phyloP scores from a whole-genome alignment of 2,113 vertebrate genomes.

The Phyllostomus discolor region DNA sequence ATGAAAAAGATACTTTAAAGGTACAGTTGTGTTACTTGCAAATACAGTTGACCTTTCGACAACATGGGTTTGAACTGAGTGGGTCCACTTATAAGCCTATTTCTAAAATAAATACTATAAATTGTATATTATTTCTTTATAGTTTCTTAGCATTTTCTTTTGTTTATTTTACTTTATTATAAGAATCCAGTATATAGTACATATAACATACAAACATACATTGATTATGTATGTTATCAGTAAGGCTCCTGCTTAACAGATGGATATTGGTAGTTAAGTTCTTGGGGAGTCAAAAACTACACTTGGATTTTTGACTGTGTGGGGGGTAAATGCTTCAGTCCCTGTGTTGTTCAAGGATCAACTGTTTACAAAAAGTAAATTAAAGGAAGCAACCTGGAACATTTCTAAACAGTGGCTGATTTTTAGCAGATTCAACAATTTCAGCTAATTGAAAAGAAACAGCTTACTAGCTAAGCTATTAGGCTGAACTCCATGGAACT shows the following conservation, averaged over 20 bases:
- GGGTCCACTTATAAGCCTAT: neutral
- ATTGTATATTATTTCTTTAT: neutral
- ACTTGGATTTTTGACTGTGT: neutral
- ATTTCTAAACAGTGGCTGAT: neutral
- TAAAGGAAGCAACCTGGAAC: neutral
- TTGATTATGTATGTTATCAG: neutral
- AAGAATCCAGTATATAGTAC: neutral
- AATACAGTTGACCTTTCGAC: neutral
- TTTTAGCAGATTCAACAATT: conserved; percentile 21
- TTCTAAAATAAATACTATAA: neutral
- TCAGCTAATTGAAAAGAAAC: conserved; percentile 28
- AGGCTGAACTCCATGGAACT: neutral
- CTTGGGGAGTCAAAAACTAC: neutral
- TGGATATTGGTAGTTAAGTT: neutral
- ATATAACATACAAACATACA: neutral
- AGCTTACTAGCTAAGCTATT: neutral
- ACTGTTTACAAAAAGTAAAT: neutral
- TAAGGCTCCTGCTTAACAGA: neutral
- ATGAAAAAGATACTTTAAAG: neutral
- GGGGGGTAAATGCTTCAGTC: neutral
- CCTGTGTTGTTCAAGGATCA: neutral
- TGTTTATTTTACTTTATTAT: neutral
- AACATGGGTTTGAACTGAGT: neutral
- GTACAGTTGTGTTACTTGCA: neutral
- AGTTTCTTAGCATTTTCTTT: neutral